Percentiles rank a stretch among this genome's conserved stretches.
These are phyloP conservation scores for Pungitius pungitius DNA, from an alignment of 2,113 vertebrate genomes.

Conservation along the genomic window DNA sequence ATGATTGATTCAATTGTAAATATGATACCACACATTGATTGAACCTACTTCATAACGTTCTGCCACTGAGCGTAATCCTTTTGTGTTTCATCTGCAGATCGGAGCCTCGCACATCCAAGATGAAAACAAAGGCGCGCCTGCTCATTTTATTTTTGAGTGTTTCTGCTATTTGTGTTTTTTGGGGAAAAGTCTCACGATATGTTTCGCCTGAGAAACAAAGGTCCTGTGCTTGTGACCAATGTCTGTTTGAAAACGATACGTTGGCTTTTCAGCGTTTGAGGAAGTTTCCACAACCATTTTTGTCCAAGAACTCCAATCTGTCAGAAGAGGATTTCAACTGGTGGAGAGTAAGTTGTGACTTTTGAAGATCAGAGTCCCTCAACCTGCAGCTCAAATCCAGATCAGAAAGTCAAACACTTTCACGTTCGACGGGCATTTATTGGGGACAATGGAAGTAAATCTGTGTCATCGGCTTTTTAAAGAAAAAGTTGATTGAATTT, in stretches of 20 bases:
- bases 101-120: neutral
- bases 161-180: neutral
- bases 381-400: neutral
- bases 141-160: neutral
- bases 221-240: neutral
- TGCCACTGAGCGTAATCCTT: too few relatives aligned
- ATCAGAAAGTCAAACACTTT: neutral
- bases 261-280: neutral
- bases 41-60: neutral
- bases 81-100: neutral
- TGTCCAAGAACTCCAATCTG: neutral
- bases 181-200: neutral
- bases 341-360: slow-evolving; percentile 50
- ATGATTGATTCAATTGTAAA: too few relatives aligned
- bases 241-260: too few relatives aligned
- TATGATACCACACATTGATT: too few relatives aligned
- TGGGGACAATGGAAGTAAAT: too few relatives aligned
- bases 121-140: neutral
- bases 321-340: slow-evolving; percentile 33
- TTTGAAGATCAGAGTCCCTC: neutral
- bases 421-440: too few relatives aligned
- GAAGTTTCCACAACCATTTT: slow-evolving; percentile 23
- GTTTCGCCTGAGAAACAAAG: rapidly evolving
- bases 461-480: too few relatives aligned
- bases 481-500: too few relatives aligned